Evolutionary conservation across 2,797 vertebrate species (phyloP).

Genomic region (Halcyon chelicuti): DNA sequence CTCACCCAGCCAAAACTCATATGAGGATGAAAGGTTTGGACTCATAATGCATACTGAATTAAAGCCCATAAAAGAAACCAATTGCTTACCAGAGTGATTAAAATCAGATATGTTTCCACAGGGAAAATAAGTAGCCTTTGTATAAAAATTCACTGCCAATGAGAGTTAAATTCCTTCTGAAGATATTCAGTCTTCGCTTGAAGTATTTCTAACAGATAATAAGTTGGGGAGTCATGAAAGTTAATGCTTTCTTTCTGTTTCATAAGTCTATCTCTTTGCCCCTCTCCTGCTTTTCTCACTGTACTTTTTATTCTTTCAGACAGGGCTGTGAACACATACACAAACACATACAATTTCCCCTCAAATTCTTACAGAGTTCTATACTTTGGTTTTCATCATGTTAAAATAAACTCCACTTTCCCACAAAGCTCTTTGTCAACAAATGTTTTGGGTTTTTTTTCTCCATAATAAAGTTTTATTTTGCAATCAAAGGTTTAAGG

Average conservation of each 20-base stretch:
- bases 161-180: not conserved
- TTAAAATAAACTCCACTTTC: not conserved
- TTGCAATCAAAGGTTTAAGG: not conserved
- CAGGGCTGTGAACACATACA: not conserved
- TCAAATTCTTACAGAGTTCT: not conserved
- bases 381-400: not conserved
- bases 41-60: conserved; percentile 32
- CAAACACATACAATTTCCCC: not conserved
- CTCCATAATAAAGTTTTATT: not conserved
- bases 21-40: conserved; percentile 29
- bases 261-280: not conserved
- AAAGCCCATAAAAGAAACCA: conserved; percentile 36
- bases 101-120: conserved; percentile 12
- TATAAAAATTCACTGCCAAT: not conserved
- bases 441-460: not conserved
- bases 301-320: not conserved
- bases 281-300: not conserved
- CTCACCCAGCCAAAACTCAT: conserved; percentile 24
- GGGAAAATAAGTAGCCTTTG: conserved; percentile 24
- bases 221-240: not conserved
- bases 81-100: conserved; percentile 52
- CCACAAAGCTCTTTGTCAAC: not conserved
- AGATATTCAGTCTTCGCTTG: not conserved
- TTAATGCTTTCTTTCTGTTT: not conserved
- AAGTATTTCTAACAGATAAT: not conserved